phyloP scores from a whole-genome alignment of 1,140 invertebrate species.

The Hormaphis cornu region DNA sequence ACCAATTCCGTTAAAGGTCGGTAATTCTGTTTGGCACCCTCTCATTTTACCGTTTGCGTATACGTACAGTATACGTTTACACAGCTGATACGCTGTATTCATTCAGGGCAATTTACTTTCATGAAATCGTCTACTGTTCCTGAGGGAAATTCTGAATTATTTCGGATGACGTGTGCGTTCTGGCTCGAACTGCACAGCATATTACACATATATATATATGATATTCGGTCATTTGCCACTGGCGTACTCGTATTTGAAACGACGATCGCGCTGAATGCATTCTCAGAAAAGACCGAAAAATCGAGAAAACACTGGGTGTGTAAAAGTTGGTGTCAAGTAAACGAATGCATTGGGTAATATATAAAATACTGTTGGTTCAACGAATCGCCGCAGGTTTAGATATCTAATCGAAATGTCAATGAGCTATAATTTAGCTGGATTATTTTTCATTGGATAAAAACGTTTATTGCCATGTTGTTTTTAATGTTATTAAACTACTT shows the following conservation, averaged over 20 bases:
- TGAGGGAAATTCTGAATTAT: slow-evolving; percentile 27
- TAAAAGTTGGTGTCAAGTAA: not conserved
- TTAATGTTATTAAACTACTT: too few species aligned
- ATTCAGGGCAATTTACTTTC: slow-evolving; percentile 28
- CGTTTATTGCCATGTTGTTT: too few species aligned
- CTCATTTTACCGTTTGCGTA: not conserved
- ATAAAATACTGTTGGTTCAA: too few species aligned
- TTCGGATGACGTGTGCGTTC: not conserved
- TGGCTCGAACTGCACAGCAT: not conserved
- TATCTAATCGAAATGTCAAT: too few species aligned
- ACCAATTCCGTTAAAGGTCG: slow-evolving; percentile 24
- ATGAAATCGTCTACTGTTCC: slow-evolving; percentile 24
- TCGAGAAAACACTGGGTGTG: not conserved
- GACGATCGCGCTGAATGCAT: too few species aligned
- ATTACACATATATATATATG: not conserved
- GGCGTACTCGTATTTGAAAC: not conserved
- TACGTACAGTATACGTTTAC: too few species aligned
- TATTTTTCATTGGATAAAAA: too few species aligned
- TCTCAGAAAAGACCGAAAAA: too few species aligned
- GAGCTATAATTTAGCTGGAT: too few species aligned
- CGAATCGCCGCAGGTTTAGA: too few species aligned
- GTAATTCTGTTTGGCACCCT: not conserved
- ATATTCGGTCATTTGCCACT: not conserved
- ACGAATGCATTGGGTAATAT: not conserved
- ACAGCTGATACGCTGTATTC: not conserved